A percentile compares a stretch with the other conserved stretches of the same genome.
phyloP scores from a whole-genome alignment of 2,797 vertebrate species.

The Sandelia bainsii region DNA sequence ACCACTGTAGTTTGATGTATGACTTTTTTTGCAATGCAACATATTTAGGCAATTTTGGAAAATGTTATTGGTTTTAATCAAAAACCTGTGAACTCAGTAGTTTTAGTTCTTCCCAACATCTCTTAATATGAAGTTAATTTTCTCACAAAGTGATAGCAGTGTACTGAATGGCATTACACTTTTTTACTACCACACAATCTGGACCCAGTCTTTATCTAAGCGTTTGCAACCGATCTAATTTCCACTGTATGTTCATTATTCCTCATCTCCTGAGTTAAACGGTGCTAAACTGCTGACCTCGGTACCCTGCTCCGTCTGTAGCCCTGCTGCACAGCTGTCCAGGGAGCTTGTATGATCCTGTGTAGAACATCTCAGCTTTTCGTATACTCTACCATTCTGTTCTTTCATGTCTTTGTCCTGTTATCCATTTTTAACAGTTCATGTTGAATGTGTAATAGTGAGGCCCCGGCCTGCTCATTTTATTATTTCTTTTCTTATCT shows the following conservation, averaged over 20 bases:
- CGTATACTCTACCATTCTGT: slow-evolving; percentile 24
- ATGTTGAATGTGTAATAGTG: neutral
- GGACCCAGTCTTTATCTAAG: slow-evolving; percentile 23
- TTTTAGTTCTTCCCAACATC: neutral
- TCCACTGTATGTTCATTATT: slow-evolving; percentile 52
- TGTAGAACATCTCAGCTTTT: slow-evolving; percentile 35
- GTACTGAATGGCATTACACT: slow-evolving; percentile 4
- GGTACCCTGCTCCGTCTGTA: slow-evolving; percentile 53
- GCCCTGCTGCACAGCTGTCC: slow-evolving; percentile 41
- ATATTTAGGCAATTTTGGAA: slow-evolving; percentile 11
- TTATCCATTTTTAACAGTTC: neutral
- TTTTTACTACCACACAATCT: neutral
- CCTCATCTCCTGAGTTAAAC: slow-evolving; percentile 35
- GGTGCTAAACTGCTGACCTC: slow-evolving; percentile 65
- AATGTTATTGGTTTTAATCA: slow-evolving; percentile 22
- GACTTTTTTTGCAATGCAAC: slow-evolving; percentile 16
- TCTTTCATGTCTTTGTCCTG: slow-evolving; percentile 27
- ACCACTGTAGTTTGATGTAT: slow-evolving; percentile 13
- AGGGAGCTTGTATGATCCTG: slow-evolving; percentile 29
- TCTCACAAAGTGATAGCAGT: neutral
- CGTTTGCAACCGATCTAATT: slow-evolving; percentile 42
- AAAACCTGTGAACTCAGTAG: slow-evolving; percentile 14
- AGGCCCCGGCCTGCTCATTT: neutral
- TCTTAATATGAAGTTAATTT: slow-evolving; percentile 3
- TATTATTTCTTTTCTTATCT: neutral